Percentiles rank a stretch among this genome's conserved stretches.
These are phyloP conservation scores for Mustelus asterias DNA, from an alignment of 2,113 vertebrate genomes.

Conservation along the genomic window DNA sequence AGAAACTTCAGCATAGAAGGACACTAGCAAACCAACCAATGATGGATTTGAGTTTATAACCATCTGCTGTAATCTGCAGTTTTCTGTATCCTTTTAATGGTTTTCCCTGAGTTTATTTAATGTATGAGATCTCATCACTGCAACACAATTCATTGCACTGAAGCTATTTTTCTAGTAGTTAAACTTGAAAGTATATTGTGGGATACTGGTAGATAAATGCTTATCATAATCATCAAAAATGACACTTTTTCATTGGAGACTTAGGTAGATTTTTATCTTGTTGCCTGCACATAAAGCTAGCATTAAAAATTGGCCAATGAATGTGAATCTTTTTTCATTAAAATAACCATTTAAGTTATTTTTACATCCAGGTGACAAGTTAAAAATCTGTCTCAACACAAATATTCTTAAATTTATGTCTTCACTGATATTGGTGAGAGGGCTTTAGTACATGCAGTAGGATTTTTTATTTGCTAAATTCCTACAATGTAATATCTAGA, in stretches of 20 bases:
- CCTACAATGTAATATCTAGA: neutral
- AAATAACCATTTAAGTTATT: neutral
- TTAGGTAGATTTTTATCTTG: neutral
- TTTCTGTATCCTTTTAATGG: neutral
- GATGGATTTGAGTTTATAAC: neutral
- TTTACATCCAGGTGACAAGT: neutral
- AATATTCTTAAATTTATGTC: no score
- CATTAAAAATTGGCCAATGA: neutral
- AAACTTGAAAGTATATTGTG: neutral
- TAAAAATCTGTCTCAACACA: neutral
- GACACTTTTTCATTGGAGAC: neutral
- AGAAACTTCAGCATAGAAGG: neutral
- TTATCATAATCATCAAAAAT: neutral
- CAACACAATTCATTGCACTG: neutral
- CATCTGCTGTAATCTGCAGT: neutral
- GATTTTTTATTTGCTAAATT: no score
- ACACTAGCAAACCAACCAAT: no score
- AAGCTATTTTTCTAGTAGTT: neutral
- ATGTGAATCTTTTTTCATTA: neutral
- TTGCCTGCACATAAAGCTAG: neutral
- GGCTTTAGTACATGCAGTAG: no score
- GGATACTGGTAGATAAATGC: neutral
- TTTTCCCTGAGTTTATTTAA: neutral
- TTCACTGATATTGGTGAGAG: no score
- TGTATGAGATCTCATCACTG: neutral